Evolutionary conservation across 2,113 vertebrate genomes (phyloP).

Genomic region (Zosterops hypoxanthus): DNA sequence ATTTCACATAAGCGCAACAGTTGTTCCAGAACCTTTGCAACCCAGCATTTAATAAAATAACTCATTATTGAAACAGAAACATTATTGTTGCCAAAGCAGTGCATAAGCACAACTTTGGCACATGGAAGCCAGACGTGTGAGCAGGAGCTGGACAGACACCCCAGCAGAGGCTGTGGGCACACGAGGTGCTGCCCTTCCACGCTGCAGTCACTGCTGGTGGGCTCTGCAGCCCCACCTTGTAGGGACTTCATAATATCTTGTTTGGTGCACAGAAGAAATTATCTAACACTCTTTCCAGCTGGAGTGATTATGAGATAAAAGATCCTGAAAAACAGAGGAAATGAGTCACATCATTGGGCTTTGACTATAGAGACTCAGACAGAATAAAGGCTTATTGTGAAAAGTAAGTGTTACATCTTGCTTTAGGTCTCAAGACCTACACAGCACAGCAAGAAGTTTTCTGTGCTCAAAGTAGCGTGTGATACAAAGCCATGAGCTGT

Average conservation of each 20-base stretch:
- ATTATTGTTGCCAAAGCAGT: background rate
- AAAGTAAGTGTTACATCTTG: background rate
- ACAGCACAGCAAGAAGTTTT: background rate
- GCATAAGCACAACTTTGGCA: background rate
- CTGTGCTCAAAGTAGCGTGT: background rate
- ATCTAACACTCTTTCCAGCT: background rate
- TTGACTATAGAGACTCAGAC: background rate
- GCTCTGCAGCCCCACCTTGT: background rate
- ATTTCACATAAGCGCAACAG: background rate
- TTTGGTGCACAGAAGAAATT: background rate
- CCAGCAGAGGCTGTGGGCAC: background rate
- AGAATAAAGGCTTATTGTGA: background rate
- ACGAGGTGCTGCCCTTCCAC: background rate
- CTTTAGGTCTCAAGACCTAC: background rate
- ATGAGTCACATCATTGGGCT: background rate
- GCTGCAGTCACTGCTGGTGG: background rate
- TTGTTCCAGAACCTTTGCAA: conserved; percentile 8
- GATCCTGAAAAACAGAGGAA: background rate
- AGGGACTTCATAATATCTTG: background rate
- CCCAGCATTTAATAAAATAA: conserved; percentile 29
- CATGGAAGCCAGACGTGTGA: background rate
- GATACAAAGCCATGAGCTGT: background rate
- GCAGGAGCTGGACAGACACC: background rate
- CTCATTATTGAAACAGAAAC: background rate
- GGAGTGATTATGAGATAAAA: conserved; percentile 7